Conservation (phyloP, 2,113 vertebrate genomes). For the Neodontobutis hainanensis region DNA sequence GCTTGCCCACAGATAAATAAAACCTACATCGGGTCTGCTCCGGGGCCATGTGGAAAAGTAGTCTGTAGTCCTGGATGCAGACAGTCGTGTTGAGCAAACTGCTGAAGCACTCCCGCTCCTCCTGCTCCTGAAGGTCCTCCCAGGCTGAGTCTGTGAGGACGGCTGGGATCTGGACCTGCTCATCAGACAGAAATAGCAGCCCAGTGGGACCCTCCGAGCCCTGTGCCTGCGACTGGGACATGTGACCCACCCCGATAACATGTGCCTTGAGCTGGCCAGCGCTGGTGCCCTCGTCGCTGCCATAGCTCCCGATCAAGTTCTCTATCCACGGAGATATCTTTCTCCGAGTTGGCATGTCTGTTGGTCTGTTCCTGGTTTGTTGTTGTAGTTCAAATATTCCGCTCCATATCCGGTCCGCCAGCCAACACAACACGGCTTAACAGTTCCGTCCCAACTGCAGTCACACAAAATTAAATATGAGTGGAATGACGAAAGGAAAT, state of each 20-base stretch:
- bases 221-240: conserved; percentile 53
- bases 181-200: conserved; percentile 67
- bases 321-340: conserved; percentile 62
- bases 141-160: conserved; percentile 56
- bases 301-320: conserved; percentile 43
- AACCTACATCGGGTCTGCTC: conserved; percentile 52
- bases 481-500: too few relatives aligned
- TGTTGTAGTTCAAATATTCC: background rate
- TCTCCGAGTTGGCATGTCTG: background rate
- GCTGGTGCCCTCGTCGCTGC: background rate
- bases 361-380: background rate
- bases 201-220: conserved; percentile 10
- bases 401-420: background rate
- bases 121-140: conserved; percentile 56
- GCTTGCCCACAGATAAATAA: conserved; percentile 42
- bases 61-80: conserved; percentile 32
- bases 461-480: background rate
- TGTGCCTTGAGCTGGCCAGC: conserved; percentile 46
- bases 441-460: background rate
- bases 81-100: conserved; percentile 56
- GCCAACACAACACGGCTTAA: background rate
- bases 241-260: conserved; percentile 48
- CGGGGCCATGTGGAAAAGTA: conserved; percentile 45
- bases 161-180: conserved; percentile 58
- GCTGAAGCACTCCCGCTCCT: conserved; percentile 53